phyloP scores from a whole-genome alignment of 2,797 vertebrate genomes.

The Pelobates cultripes region DNA sequence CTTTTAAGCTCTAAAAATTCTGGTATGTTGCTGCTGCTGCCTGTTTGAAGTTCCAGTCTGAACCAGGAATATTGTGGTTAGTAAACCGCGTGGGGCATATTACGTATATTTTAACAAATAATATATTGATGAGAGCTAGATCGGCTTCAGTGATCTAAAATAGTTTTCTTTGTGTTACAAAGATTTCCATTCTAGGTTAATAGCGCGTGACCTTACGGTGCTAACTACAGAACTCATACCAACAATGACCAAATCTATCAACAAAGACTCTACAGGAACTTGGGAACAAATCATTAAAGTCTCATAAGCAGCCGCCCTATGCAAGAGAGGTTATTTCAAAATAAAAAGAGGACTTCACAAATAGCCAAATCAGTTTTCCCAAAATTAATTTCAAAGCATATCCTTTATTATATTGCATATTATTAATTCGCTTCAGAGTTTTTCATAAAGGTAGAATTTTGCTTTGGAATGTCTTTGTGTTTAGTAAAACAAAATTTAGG shows the following conservation, averaged over 20 bases:
- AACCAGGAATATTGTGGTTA: neutral
- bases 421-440: neutral
- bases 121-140: constrained; percentile 2
- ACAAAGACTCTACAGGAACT: neutral
- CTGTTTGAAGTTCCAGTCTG: neutral
- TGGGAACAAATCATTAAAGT: constrained; percentile 1
- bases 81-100: neutral
- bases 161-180: neutral
- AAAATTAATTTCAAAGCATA: too few species aligned
- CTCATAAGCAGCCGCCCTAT: neutral
- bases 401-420: too few species aligned
- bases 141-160: neutral
- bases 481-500: too few species aligned
- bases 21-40: too few species aligned
- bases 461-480: too few species aligned
- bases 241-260: constrained; percentile 19
- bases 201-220: constrained; percentile 20
- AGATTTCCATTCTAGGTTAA: constrained; percentile 10
- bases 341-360: neutral
- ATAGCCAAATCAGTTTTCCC: neutral
- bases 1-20: too few species aligned
- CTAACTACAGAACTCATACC: constrained; percentile 9
- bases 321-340: neutral
- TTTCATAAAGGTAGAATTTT: neutral
- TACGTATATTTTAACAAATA: neutral